A percentile compares a stretch with the other conserved stretches of the same genome.
phyloP scores from a whole-genome alignment of 2,888 invertebrate species.

The Lasius platythorax region DNA sequence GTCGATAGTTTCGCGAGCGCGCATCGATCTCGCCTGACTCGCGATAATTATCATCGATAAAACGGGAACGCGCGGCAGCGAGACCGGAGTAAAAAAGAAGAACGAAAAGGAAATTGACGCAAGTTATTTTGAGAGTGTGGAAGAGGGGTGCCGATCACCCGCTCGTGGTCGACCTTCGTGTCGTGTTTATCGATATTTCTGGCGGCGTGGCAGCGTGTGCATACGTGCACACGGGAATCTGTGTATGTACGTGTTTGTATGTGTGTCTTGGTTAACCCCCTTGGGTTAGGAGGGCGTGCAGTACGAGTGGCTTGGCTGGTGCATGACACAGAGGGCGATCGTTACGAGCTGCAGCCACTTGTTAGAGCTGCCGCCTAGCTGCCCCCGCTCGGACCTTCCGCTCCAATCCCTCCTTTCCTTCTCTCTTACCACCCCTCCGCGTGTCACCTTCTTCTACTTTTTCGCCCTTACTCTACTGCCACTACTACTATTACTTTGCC shows the following conservation, averaged over 20 bases:
- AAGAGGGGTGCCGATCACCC: slow-evolving; percentile 44
- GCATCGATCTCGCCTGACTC: slow-evolving; percentile 22
- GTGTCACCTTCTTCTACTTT: slow-evolving; percentile 56
- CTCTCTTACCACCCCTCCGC: slow-evolving; percentile 16
- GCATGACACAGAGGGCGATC: slow-evolving; percentile 77
- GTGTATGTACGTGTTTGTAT: slow-evolving; percentile 28
- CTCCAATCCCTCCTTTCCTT: slow-evolving; percentile 23
- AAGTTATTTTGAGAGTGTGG: slow-evolving; percentile 54
- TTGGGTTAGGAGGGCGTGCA: slow-evolving; percentile 62
- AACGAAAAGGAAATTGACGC: slow-evolving; percentile 45
- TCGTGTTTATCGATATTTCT: slow-evolving; percentile 53
- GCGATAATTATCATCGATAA: slow-evolving; percentile 45
- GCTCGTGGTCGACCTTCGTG: slow-evolving; percentile 59
- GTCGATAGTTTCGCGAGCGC: neutral
- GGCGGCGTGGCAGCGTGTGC: slow-evolving; percentile 7
- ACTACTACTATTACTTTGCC: neutral
- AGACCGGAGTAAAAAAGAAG: slow-evolving; percentile 34
- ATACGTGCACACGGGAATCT: neutral
- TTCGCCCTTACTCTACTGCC: slow-evolving; percentile 42
- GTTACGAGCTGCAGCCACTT: slow-evolving; percentile 81
- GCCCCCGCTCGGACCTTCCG: slow-evolving; percentile 52
- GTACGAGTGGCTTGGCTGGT: slow-evolving; percentile 65
- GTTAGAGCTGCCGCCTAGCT: slow-evolving; percentile 79
- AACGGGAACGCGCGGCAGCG: slow-evolving; percentile 11
- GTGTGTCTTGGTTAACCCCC: slow-evolving; percentile 66